These are phyloP conservation scores for Peromyscus maniculatus DNA, from an alignment of 2,113 vertebrate genomes.

Conservation along the genomic window DNA sequence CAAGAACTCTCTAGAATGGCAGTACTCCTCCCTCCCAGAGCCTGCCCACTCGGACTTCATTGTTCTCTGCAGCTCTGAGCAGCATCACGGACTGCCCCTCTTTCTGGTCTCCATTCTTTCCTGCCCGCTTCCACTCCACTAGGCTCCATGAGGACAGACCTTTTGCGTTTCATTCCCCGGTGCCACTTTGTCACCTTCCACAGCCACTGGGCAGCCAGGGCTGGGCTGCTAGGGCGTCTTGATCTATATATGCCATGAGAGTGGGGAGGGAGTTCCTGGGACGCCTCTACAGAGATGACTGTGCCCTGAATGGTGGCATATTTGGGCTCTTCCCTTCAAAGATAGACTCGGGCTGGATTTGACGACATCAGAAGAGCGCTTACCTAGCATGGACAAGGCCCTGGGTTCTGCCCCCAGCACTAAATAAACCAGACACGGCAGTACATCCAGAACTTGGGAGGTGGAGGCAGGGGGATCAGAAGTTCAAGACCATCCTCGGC, in stretches of 20 bases:
- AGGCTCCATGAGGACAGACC: background rate
- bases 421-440: background rate
- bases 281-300: constrained; percentile 74
- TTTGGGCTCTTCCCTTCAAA: constrained; percentile 63
- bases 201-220: background rate
- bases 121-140: background rate
- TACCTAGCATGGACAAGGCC: background rate
- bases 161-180: background rate
- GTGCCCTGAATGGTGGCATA: constrained; percentile 20
- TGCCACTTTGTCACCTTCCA: background rate
- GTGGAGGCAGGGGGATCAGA: background rate
- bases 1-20: background rate
- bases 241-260: constrained; percentile 23
- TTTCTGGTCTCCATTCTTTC: background rate
- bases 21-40: background rate
- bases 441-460: background rate
- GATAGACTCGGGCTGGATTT: constrained; percentile 26
- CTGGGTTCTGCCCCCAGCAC: background rate
- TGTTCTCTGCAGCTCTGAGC: background rate
- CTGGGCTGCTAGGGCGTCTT: background rate
- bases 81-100: no score
- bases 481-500: background rate
- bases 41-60: background rate
- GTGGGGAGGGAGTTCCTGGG: constrained; percentile 58
- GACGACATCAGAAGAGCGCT: background rate